Percentiles rank a stretch among this genome's conserved stretches.
Evolutionary conservation across 2,888 invertebrate genomes (phyloP).

Genomic region (Campaea margaritaria): DNA sequence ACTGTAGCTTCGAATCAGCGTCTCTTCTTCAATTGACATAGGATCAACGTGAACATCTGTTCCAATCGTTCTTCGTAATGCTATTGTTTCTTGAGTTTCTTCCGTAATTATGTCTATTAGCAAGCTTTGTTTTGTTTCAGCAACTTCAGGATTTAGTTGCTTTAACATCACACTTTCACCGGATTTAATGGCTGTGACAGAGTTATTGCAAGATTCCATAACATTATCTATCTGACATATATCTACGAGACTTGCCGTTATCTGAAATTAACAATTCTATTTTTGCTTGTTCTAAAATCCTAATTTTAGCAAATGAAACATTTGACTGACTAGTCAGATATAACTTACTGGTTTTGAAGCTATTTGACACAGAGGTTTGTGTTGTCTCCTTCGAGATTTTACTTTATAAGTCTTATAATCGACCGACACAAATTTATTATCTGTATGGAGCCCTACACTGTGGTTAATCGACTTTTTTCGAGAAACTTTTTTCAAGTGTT

Average conservation of each 20-base stretch:
- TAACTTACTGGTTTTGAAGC: constrained; percentile 62
- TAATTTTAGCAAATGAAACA: no score
- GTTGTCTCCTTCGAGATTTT: constrained; percentile 41
- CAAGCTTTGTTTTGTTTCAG: constrained; percentile 59
- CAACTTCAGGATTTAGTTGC: constrained; percentile 40
- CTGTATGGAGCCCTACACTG: constrained; percentile 46
- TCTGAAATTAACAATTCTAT: constrained; percentile 53
- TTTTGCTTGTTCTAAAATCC: no score
- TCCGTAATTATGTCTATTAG: constrained; percentile 66
- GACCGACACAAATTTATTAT: constrained; percentile 44
- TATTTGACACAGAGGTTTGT: constrained; percentile 43
- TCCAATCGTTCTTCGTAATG: constrained; percentile 62
- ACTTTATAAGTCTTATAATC: constrained; percentile 43
- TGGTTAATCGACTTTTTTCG: constrained; percentile 48
- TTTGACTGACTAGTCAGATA: neutral
- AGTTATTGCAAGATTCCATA: constrained; percentile 21
- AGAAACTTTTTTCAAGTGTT: constrained; percentile 47
- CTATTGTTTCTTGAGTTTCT: constrained; percentile 61
- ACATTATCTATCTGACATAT: constrained; percentile 50
- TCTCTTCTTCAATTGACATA: constrained; percentile 50
- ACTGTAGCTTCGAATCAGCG: constrained; percentile 48
- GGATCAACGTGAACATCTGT: constrained; percentile 54
- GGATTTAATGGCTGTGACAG: constrained; percentile 5
- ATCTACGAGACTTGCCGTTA: constrained; percentile 64
- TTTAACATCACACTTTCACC: constrained; percentile 20